These are phyloP conservation scores for Thymelicus lineola DNA, from an alignment of 2,888 invertebrate species.

Conservation along the genomic window DNA sequence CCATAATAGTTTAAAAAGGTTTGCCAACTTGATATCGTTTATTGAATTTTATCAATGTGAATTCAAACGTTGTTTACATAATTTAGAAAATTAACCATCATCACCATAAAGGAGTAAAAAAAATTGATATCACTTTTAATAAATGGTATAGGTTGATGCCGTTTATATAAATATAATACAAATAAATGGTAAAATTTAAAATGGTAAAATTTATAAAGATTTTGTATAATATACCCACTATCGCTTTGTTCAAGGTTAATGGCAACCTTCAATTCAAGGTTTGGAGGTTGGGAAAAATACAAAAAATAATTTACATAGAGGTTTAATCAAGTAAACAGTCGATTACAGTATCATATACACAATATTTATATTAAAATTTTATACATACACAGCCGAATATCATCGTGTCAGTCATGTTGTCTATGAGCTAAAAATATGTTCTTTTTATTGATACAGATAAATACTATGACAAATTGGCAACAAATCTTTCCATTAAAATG, in stretches of 20 bases:
- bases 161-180: too few relatives aligned
- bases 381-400: conserved; percentile 52
- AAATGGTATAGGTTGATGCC: background rate
- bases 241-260: background rate
- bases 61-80: conserved; percentile 15
- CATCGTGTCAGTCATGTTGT: conserved; percentile 47
- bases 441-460: background rate
- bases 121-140: conserved; percentile 20
- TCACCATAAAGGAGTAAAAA: conserved; percentile 18
- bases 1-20: conserved; percentile 2
- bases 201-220: too few relatives aligned
- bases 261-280: background rate
- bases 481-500: conserved; percentile 2
- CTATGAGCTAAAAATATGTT: conserved; percentile 14
- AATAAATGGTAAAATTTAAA: too few relatives aligned
- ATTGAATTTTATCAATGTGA: conserved; percentile 13
- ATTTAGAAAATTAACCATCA: conserved; percentile 1
- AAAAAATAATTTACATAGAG: conserved; percentile 15
- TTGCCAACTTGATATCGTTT: conserved; percentile 1
- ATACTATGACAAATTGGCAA: conserved; percentile 8
- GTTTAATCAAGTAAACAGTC: conserved; percentile 19
- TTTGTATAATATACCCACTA: background rate
- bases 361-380: conserved; percentile 41
- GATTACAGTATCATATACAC: conserved; percentile 27
- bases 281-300: conserved; percentile 7